Base-by-base conservation (phyloP, 2,888 invertebrate genomes). In the Leptinotarsa juncta region DNA sequence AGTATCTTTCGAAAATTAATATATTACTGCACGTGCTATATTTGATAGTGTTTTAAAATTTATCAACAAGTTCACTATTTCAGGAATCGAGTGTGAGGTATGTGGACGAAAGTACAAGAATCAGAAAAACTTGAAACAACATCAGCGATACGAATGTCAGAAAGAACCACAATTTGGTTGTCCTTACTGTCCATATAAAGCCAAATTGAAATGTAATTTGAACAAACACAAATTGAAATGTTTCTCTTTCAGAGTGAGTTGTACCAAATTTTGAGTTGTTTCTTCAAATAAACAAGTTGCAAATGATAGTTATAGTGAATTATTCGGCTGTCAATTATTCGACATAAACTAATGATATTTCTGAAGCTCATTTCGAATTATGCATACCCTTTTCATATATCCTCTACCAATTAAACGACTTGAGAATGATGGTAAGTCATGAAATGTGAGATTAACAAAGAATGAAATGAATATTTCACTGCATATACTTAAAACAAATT, bases 81-180 rank as follows among this genome's bases (percentile, higher is more conserved):
- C 62, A 67, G 72, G 74, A 50, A 69, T 74, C 20, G 15, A 18
- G 16, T 81, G 81, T 53, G 53, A 15, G 10, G 77, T 65, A 50
- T 81, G 81, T 66, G 72, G 66, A 14, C 77, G 77, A 60, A 75
- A 70, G 18, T 81, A 81, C 62, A 78, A 78, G 67, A 76, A 75
- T 70, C 77, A 77, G 68, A 82, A 80, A 67, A 77, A 77, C n/a
- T 76, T 85, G 60, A 77, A 74, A 50, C 81, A 83, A 42, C 85
- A 85, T 70, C 85, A 86, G 73, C 85, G 84, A 26, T 82, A 85
- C 88, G 95, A 95, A 86, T 95, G 95, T 85, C 91, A 92, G 80
- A 92, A 92, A 85, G 91, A 91, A 82, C 93, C 93, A 23, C 91
- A 92, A 84, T 92, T 92, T 89, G 91, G 92, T 1, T 80, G 80